phyloP scores from a whole-genome alignment of 2,113 vertebrate species.

The Coptodon bakossiorum region DNA sequence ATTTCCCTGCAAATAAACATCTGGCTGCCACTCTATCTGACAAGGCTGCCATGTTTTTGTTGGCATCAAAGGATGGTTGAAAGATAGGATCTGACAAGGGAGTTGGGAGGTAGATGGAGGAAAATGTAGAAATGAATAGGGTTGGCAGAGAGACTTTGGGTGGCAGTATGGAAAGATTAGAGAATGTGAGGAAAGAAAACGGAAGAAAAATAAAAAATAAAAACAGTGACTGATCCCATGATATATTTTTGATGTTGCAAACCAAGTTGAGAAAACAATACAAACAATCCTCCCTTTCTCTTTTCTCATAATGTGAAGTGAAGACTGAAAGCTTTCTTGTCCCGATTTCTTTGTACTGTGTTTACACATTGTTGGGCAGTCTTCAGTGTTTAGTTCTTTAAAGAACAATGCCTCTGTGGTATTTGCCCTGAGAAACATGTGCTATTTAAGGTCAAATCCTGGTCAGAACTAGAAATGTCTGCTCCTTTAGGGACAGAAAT shows the following conservation, averaged over 20 bases:
- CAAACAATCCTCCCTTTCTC: neutral
- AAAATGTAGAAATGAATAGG: neutral
- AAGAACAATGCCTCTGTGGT: neutral
- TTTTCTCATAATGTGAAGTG: neutral
- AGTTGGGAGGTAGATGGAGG: neutral
- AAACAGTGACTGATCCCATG: neutral
- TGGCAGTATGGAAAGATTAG: neutral
- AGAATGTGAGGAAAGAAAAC: neutral
- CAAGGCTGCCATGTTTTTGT: conserved; percentile 40
- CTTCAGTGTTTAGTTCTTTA: neutral
- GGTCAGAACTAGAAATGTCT: neutral
- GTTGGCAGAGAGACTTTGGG: neutral
- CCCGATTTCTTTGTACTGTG: neutral
- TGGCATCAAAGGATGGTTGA: conserved; percentile 20
- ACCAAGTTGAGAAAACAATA: conserved; percentile 14
- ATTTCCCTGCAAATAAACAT: conserved; percentile 57
- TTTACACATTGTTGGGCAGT: neutral
- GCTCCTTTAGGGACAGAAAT: neutral
- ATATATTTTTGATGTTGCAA: neutral
- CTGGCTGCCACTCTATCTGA: conserved; percentile 34
- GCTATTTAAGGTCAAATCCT: neutral
- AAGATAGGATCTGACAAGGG: neutral
- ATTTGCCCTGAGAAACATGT: neutral
- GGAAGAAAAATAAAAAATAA: neutral
- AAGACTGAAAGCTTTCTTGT: neutral